Base-by-base conservation (phyloP, 2,113 vertebrate genomes). In the Cheirogaleus medius region DNA sequence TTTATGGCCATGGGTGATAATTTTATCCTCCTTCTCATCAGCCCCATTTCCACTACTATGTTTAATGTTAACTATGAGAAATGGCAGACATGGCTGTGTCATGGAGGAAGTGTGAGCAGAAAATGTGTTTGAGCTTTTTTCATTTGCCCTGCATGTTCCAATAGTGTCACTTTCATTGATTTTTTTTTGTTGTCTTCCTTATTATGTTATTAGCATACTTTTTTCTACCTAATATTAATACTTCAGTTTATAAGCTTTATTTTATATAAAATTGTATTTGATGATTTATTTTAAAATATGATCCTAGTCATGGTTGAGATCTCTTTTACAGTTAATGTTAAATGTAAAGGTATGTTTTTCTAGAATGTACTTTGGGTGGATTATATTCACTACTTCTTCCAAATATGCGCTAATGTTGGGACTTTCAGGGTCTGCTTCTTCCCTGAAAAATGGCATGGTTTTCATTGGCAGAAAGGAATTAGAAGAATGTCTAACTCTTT, bases 131-230 rank as follows among this genome's bases (percentile, higher is more conserved):
- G 77, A 92, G 49, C 4, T 87, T 94, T 97, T 90, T 89, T 86
- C 10, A 0, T 98, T 47, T 90, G 29, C 8, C 0, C 69, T 90
- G 15, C 83, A 20, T 84, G 49, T n/a, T 91, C 63, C 58, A 32
- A 11, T 71, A 74, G 60, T 93, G 44, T 81, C 86, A n/a, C 69
- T 92, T 47, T 94, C 81, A 92, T 29, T 77, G 23, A 14, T 97
- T 95, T 90, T 97, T n/a, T n/a, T 95, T 94, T 87, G 78, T 83
- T 97, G 77, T 86, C 52, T 44, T 95, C 32, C 54, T 93, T 64
- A 3, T 92, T 94, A 88, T 25, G 71, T 94, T 94, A 84, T n/a
- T 91, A 13, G 0, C 66, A 21, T 94, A 44, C 37, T 96, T 42
- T 42, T 87, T 97, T 76, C 71, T 92, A 93, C n/a, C 47, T 69